Conservation (phyloP, 2,888 invertebrate species). For the Noctua fimbriata region DNA sequence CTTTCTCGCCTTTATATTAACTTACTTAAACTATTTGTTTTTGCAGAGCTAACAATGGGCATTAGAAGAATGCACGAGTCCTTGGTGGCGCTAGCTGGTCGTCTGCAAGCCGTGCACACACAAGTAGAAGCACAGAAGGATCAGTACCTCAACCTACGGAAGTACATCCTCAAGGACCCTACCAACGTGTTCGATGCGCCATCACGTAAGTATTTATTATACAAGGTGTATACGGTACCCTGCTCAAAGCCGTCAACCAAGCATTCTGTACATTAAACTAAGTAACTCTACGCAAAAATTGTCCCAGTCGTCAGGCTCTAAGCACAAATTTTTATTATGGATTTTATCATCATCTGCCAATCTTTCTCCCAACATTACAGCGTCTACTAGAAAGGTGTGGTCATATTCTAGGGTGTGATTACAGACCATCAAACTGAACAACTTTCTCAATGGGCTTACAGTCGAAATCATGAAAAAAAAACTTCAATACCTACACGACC, state of each 20-base stretch:
- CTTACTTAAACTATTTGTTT: background rate
- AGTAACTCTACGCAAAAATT: too few species aligned
- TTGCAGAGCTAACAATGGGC: constrained; percentile 92
- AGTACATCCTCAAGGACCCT: constrained; percentile 94
- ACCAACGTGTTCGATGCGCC: constrained; percentile 93
- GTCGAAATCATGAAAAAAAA: too few species aligned
- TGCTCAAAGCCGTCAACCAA: too few species aligned
- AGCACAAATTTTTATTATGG: too few species aligned
- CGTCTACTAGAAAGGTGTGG: too few species aligned
- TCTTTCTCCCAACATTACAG: too few species aligned
- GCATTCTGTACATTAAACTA: too few species aligned
- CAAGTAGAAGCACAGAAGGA: constrained; percentile 95
- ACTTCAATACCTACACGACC: background rate
- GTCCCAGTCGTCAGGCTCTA: too few species aligned
- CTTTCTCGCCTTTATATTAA: background rate
- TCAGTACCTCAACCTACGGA: constrained; percentile 95
- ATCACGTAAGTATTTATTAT: constrained; percentile 69
- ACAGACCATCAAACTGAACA: too few species aligned
- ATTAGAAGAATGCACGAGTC: constrained; percentile 96
- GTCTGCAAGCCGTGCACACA: constrained; percentile 94
- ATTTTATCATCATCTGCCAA: too few species aligned
- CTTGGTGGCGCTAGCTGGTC: constrained; percentile 96
- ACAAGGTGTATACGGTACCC: background rate
- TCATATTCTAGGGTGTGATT: too few species aligned
- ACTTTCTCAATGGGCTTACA: too few species aligned